Evolutionary conservation across 2,113 vertebrate genomes (phyloP).

Genomic region (Rhegmatorhina hoffmannsi): DNA sequence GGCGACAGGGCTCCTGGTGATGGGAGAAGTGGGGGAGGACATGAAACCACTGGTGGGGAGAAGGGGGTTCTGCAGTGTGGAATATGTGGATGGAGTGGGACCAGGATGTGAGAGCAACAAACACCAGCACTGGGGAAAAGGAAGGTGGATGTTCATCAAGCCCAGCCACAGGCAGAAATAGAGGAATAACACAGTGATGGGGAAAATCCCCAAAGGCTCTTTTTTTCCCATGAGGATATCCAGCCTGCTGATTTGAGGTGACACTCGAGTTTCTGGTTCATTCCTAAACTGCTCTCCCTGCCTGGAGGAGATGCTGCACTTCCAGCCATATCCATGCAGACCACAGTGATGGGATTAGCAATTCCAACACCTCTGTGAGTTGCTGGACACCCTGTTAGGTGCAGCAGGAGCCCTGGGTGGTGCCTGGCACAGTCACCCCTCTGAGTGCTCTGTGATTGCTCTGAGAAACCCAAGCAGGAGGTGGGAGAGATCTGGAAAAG

Average conservation of each 20-base stretch:
- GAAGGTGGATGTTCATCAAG: neutral
- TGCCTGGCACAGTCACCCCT: neutral
- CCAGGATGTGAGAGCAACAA: neutral
- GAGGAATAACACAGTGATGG: neutral
- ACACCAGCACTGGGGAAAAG: neutral
- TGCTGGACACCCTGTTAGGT: neutral
- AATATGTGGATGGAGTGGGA: neutral
- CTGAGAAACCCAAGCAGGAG: neutral
- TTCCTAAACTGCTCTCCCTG: neutral
- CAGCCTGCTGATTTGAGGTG: neutral
- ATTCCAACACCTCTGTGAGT: fast-evolving
- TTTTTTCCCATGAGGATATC: neutral
- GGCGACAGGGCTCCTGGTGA: neutral
- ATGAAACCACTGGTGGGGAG: neutral
- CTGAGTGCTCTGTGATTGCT: neutral
- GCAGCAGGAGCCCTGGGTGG: neutral
- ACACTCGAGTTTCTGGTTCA: neutral
- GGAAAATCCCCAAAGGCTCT: neutral
- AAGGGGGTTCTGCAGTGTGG: neutral
- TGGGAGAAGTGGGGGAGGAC: neutral
- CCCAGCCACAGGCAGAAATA: neutral
- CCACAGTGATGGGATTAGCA: neutral
- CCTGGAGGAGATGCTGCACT: neutral
- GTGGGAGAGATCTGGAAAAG: neutral
- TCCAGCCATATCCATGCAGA: neutral